These are phyloP conservation scores for Diadema setosum DNA, from an alignment of 35 echinoderm and acorn worm genomes.

Conservation along the genomic window DNA sequence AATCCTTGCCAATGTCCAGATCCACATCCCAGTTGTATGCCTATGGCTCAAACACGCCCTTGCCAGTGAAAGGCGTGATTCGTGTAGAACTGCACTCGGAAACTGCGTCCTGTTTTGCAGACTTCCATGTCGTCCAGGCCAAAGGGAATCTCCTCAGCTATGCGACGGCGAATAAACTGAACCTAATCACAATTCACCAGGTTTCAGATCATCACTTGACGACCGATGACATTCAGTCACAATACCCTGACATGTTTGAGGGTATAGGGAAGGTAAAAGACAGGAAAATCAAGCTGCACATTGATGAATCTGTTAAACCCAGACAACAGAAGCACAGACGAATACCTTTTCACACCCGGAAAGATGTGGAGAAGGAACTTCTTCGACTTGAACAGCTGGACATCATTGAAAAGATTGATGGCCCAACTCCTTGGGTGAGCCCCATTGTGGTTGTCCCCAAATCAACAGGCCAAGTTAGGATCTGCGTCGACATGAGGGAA, in stretches of 20 bases:
- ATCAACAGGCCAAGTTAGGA: background rate
- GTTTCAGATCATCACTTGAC: background rate
- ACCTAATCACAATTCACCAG: background rate
- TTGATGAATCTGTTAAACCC: background rate
- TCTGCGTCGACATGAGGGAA: constrained; percentile 29
- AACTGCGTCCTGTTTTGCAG: background rate
- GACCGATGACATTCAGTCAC: background rate
- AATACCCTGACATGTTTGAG: background rate
- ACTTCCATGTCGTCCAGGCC: constrained; percentile 23
- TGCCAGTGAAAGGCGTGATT: background rate
- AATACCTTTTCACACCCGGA: background rate
- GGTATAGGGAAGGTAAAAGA: background rate
- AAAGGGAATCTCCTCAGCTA: constrained; percentile 50
- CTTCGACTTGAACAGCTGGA: background rate
- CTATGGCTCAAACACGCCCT: background rate
- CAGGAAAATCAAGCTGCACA: background rate
- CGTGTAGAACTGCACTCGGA: background rate
- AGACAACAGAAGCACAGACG: background rate
- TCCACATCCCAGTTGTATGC: background rate
- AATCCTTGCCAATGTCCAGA: background rate
- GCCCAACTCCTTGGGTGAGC: constrained; percentile 13
- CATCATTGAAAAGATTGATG: constrained; percentile 2
- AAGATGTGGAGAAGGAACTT: background rate
- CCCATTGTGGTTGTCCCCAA: constrained; percentile 14
- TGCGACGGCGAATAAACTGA: background rate